Evolutionary conservation across 2,888 invertebrate genomes (phyloP).

Genomic region (Cyclophora punctaria): DNA sequence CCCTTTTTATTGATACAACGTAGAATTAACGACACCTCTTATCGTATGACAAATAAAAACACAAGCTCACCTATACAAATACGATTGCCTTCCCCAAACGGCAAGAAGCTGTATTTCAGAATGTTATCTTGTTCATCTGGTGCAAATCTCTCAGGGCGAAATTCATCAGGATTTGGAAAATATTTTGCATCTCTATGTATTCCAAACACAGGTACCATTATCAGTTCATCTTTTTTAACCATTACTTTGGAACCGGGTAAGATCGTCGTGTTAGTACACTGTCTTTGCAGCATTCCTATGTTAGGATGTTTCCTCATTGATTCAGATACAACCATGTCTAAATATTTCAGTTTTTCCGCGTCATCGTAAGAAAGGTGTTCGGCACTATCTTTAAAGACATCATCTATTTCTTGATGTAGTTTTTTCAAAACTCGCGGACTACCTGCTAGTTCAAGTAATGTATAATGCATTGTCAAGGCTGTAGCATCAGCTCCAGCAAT

Average conservation of each 20-base stretch:
- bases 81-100: constrained; percentile 69
- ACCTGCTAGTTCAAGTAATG: constrained; percentile 1
- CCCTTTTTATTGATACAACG: no score
- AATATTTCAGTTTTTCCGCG: constrained; percentile 43
- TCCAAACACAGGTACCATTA: constrained; percentile 36
- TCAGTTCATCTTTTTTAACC: constrained; percentile 30
- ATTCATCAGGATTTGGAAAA: constrained; percentile 48
- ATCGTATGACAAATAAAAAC: background rate
- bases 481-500: constrained; percentile 23
- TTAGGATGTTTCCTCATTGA: constrained; percentile 47
- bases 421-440: background rate
- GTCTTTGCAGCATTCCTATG: constrained; percentile 37
- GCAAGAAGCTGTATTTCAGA: constrained; percentile 50
- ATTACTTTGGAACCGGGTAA: constrained; percentile 35
- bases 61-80: constrained; percentile 60
- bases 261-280: constrained; percentile 35
- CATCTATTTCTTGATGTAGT: constrained; percentile 3
- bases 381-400: constrained; percentile 9
- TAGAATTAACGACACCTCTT: background rate
- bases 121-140: constrained; percentile 26
- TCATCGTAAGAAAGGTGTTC: constrained; percentile 39
- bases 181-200: constrained; percentile 49
- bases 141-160: constrained; percentile 65
- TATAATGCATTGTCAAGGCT: background rate
- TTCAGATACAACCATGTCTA: constrained; percentile 54